A percentile compares a stretch with the other conserved stretches of the same genome.
phyloP scores from a whole-genome alignment of 2,113 vertebrate genomes.

The Paramisgurnus dabryanus region DNA sequence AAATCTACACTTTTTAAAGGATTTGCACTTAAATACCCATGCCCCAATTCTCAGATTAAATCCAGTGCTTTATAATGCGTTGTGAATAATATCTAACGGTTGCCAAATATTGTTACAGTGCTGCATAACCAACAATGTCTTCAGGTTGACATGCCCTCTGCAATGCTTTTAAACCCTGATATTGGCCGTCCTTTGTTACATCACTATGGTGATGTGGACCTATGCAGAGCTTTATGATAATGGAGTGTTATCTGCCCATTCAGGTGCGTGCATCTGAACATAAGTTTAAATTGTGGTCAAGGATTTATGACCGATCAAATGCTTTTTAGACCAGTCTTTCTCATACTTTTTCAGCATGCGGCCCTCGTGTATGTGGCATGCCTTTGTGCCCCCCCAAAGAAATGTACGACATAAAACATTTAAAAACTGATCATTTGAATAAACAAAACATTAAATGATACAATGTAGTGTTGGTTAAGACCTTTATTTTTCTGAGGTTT shows the following conservation, averaged over 20 bases:
- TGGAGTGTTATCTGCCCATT: constrained; percentile 33
- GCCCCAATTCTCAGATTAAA: not conserved
- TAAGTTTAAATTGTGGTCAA: not conserved
- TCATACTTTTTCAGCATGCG: not conserved
- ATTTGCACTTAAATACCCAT: not conserved
- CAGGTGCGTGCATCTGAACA: constrained; percentile 26
- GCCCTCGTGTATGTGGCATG: too few relatives aligned
- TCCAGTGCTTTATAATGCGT: not conserved
- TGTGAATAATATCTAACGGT: not conserved
- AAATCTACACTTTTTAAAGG: not conserved
- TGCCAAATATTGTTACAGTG: constrained; percentile 1
- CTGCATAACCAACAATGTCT: not conserved
- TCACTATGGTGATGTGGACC: not conserved
- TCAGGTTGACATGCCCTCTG: constrained; percentile 12
- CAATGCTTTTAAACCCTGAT: constrained; percentile 23
- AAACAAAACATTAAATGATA: too few relatives aligned
- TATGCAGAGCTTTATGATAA: constrained; percentile 22
- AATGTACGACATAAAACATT: too few relatives aligned
- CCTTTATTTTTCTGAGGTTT: too few relatives aligned
- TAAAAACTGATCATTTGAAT: too few relatives aligned
- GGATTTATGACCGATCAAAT: not conserved
- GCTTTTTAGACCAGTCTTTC: too few relatives aligned
- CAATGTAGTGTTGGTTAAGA: too few relatives aligned
- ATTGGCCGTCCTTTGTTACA: constrained; percentile 11
- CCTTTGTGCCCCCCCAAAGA: too few relatives aligned